Evolutionary conservation across 2,113 vertebrate genomes (phyloP), one percentile per base, ranked within the genome.

Genomic region (Todiramphus chloris): DNA sequence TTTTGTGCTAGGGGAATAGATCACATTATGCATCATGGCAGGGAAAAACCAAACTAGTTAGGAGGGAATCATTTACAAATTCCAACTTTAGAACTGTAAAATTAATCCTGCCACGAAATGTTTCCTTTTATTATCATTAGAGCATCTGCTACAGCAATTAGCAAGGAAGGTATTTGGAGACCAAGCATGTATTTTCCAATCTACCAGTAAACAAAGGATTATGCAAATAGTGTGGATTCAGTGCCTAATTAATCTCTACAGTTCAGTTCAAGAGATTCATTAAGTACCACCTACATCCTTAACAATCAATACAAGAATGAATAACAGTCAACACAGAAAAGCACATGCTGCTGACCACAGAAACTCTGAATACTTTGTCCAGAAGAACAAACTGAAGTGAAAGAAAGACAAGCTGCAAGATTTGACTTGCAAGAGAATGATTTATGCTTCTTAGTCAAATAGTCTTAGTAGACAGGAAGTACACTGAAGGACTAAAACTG

Each of bases 181-280:
- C 84, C 51, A 19, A 63, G 87, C 41, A 82, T 96, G 75, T 92
- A 97, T 97, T 94, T 96, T 97, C 96, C 94, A 90, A 81, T 94
- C 95, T 97, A 95, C 87, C 72, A 94, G 77, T 90, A 95, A 95
- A 96, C 91, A 97, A 97, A 97, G 96, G 89, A 96, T 91, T 96
- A 96, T 90, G 86, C 90, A 96, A 96, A 96, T 94, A 78, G 89
- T 89, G 86, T 96, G 89, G 90, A 97, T 96, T 96, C 97, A 94
- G 94, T 95, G 90, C 91, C 94, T 97, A 95, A 95, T 72, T 97
- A 96, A 88, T 89, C 86, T 87, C 44, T 87, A 89, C 76, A 90
- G 85, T 93, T 96, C 89, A 94, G 48, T 93, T 95, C 73, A 93
- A 94, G 85, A 94, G 87, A 95, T 72, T 92, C 76, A 88, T 81